Percentiles rank a stretch among this genome's conserved stretches.
These are phyloP conservation scores for Selenia dentaria DNA, from an alignment of 2,888 invertebrate species.

Conservation along the genomic window DNA sequence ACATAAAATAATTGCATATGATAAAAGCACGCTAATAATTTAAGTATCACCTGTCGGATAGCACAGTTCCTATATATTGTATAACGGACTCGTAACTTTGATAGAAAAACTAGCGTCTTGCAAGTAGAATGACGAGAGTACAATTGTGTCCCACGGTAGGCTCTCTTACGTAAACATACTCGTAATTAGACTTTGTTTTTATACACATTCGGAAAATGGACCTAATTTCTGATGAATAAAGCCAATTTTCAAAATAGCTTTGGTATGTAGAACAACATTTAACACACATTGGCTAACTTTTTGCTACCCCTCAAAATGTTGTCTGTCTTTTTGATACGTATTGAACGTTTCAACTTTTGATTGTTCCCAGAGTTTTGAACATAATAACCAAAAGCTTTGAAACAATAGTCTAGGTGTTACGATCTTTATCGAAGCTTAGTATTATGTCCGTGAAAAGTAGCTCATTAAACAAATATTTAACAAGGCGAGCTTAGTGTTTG, in stretches of 20 bases:
- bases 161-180: conserved; percentile 67
- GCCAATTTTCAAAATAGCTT: conserved; percentile 21
- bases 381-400: background rate
- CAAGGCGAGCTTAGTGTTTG: conserved; percentile 31
- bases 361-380: too few species aligned
- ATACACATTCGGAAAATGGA: conserved; percentile 62
- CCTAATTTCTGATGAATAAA: conserved; percentile 23
- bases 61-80: conserved; percentile 60
- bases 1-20: conserved; percentile 9
- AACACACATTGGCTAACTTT: background rate
- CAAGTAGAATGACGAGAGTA: conserved; percentile 24
- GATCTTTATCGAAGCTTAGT: conserved; percentile 9
- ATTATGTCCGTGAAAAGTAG: conserved; percentile 10
- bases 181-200: conserved; percentile 61
- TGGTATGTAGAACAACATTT: conserved; percentile 12
- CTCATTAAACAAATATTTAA: conserved; percentile 24
- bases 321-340: too few species aligned
- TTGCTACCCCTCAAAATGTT: too few species aligned
- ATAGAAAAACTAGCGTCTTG: conserved; percentile 48
- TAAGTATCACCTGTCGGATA: conserved; percentile 31
- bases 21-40: conserved; percentile 17
- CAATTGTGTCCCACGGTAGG: conserved; percentile 58
- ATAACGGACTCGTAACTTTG: conserved; percentile 59
- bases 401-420: background rate
- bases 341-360: too few species aligned